A percentile compares a stretch with the other conserved stretches of the same genome.
These are phyloP conservation scores for Drosophila anceps DNA, from an alignment of 2,888 invertebrate species.

Conservation along the genomic window DNA sequence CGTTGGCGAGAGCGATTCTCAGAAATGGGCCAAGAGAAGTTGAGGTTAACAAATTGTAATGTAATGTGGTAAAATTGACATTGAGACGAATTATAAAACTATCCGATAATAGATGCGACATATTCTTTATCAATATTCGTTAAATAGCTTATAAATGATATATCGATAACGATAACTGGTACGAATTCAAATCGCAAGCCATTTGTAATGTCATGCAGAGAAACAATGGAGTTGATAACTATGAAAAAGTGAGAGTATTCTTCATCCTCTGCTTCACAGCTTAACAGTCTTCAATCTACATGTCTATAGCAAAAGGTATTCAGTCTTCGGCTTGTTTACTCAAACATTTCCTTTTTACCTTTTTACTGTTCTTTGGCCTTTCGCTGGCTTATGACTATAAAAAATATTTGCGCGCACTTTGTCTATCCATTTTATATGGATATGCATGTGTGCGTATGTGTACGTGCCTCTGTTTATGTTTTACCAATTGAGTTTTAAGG, in stretches of 20 bases:
- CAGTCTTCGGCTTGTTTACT: not conserved
- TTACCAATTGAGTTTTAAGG: constrained; percentile 50
- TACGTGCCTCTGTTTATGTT: constrained; percentile 42
- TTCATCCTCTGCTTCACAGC: not conserved
- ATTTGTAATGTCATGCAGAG: not conserved
- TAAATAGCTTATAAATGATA: not conserved
- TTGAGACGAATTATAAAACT: not conserved
- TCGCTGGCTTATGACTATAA: constrained; percentile 43
- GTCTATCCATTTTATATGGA: constrained; percentile 20
- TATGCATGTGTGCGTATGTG: constrained; percentile 10
- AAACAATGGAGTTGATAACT: not conserved
- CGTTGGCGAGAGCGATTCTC: constrained; percentile 1
- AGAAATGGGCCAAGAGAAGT: constrained; percentile 10
- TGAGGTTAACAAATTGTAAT: not conserved
- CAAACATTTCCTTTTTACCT: not conserved
- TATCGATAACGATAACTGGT: not conserved
- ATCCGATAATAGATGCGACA: not conserved
- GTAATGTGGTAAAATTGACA: not conserved
- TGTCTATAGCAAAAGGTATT: constrained; percentile 8
- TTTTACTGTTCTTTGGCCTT: constrained; percentile 1
- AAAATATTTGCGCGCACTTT: constrained; percentile 47
- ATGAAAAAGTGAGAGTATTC: not conserved
- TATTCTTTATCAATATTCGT: too few species aligned
- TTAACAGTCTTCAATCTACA: not conserved
- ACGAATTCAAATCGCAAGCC: not conserved